These are phyloP conservation scores for Lithophane ornitopus DNA, from an alignment of 2,888 invertebrate species.

Conservation along the genomic window DNA sequence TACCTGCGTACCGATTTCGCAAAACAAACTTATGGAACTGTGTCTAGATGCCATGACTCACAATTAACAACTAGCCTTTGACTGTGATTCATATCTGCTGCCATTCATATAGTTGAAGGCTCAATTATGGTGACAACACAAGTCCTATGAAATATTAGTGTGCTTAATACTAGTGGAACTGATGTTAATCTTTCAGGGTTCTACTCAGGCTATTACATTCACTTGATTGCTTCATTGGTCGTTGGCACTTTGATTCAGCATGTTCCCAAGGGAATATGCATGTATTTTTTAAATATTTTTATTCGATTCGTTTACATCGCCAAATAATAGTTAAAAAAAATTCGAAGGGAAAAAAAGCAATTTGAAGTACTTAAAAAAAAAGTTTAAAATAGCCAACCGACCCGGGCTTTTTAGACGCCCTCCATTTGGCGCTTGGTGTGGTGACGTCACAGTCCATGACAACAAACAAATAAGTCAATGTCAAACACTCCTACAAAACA, in stretches of 20 bases:
- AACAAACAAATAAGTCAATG: no score
- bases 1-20: slow-evolving; percentile 30
- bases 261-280: no score
- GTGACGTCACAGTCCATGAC: no score
- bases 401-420: no score
- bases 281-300: no score
- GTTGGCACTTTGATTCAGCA: neutral
- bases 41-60: slow-evolving; percentile 39
- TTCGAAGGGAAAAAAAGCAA: no score
- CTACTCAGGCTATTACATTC: slow-evolving; percentile 4
- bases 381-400: no score
- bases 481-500: no score
- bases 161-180: neutral
- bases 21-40: slow-evolving; percentile 21
- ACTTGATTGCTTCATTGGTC: slow-evolving; percentile 15
- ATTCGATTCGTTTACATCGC: no score
- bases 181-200: slow-evolving; percentile 32
- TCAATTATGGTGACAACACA: slow-evolving; percentile 44
- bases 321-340: no score
- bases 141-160: slow-evolving; percentile 15
- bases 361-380: no score
- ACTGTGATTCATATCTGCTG: slow-evolving; percentile 46
- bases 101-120: slow-evolving; percentile 38
- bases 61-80: slow-evolving; percentile 36
- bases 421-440: no score